Evolutionary conservation across 1,140 invertebrate species (phyloP), one percentile per base, ranked within the genome.

Genomic region (Magallana gigas): DNA sequence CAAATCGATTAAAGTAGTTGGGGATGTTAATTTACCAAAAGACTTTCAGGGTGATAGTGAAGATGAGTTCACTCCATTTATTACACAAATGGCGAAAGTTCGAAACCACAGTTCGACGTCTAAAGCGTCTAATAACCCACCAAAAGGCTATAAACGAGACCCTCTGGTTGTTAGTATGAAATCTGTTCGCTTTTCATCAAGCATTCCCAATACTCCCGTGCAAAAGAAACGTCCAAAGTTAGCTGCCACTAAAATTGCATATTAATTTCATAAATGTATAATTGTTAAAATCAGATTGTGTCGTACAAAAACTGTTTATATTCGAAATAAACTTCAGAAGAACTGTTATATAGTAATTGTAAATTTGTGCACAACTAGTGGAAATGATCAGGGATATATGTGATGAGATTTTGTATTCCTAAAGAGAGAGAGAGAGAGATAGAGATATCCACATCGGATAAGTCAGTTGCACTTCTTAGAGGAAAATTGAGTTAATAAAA

Each of bases 51-150:
- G 36, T 59, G 90, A 83, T 29, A 87, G 86, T 83, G 87, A 90
- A 48, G 86, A 88, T 60, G 87, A 88, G 23, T 83, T 89, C 12
- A 90, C 90, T 8, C 90, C 90, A 16, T 91, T 91, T 16, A 89
- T 91, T 71, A 91, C 90, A 36, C 90, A 91, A 83, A 91, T 91
- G 90, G 90, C 89, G 5, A 85, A 82, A 36, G 88, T 90, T 8
- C 64, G 90, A 80, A 83, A 82, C 56, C 85, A 86, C 29, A 83
- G 81, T 16, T 59, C 71, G 16, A 82, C 60, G 57, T 18, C 48
- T 11, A 85, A 18, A 56, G 85, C 60, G 7, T 14, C 68, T 3
- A 14, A 29, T 11, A 81, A 86, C 14, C 4, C n/a, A 11, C 29
- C 64, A 18, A 86, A 59, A 58, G 36, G 36, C 0, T 48, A 56